A percentile compares a stretch with the other conserved stretches of the same genome.
These are phyloP conservation scores for Eupelmus urozonus DNA, from an alignment of 2,888 invertebrate genomes.

Conservation along the genomic window DNA sequence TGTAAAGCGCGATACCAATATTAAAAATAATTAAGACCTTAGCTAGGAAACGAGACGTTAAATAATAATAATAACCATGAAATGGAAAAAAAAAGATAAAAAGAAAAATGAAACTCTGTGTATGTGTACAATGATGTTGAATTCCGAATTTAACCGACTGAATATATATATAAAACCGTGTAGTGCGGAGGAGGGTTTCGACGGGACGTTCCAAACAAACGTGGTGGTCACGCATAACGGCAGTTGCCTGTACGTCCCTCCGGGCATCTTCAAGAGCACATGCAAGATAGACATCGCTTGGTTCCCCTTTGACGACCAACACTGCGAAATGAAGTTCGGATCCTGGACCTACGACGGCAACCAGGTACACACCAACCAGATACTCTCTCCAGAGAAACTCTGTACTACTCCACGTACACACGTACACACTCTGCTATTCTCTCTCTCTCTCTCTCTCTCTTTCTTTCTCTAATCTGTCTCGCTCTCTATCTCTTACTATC, in stretches of 20 bases:
- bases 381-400: slow-evolving; percentile 60
- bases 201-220: slow-evolving; percentile 99
- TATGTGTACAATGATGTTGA: slow-evolving; percentile 49
- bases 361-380: slow-evolving; percentile 84
- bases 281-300: slow-evolving; percentile 99
- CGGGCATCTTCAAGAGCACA: slow-evolving; percentile 99
- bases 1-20: not conserved
- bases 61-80: slow-evolving; percentile 1
- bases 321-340: slow-evolving; percentile 99
- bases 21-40: not conserved
- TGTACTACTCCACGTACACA: slow-evolving; percentile 69
- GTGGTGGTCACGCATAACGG: slow-evolving; percentile 99
- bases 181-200: slow-evolving; percentile 99
- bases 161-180: slow-evolving; percentile 53
- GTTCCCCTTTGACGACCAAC: slow-evolving; percentile 99
- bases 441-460: slow-evolving; percentile 59
- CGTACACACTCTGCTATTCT: slow-evolving; percentile 60
- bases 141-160: slow-evolving; percentile 48
- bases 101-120: slow-evolving; percentile 39
- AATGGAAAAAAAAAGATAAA: slow-evolving; percentile 18
- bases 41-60: not conserved
- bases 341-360: slow-evolving; percentile 99
- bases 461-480: slow-evolving; percentile 58
- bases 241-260: slow-evolving; percentile 99
- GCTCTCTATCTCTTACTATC: slow-evolving; percentile 58